Percentiles rank a stretch among this genome's conserved stretches.
Evolutionary conservation across 2,888 invertebrate species (phyloP).

Genomic region (Drosophila antonietae): DNA sequence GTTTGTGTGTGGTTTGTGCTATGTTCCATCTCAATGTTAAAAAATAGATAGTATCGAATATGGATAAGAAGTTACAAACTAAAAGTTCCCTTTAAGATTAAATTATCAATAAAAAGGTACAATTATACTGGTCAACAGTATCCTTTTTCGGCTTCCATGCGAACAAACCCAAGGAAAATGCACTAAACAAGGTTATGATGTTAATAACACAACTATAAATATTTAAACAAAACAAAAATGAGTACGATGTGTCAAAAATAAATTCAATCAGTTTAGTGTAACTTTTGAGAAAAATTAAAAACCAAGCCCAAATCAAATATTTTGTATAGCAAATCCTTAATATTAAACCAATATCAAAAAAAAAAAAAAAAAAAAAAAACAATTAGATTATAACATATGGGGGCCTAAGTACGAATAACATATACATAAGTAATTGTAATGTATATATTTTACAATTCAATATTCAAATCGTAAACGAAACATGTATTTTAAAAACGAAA

Average conservation of each 20-base stretch:
- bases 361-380: constrained; percentile 6
- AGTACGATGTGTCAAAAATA: constrained; percentile 81
- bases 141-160: constrained; percentile 56
- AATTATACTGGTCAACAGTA: constrained; percentile 28
- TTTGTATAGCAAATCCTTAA: constrained; percentile 73
- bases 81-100: constrained; percentile 29
- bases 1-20: constrained; percentile 56
- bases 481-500: constrained; percentile 60
- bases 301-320: constrained; percentile 64
- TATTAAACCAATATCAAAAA: constrained; percentile 27
- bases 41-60: constrained; percentile 14
- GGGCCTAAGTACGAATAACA: constrained; percentile 40
- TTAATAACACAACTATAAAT: constrained; percentile 46
- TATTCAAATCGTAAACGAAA: constrained; percentile 41
- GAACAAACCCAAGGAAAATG: constrained; percentile 36
- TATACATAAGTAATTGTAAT: constrained; percentile 26
- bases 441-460: constrained; percentile 64
- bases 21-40: constrained; percentile 52
- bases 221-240: constrained; percentile 56
- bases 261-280: constrained; percentile 79
- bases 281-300: constrained; percentile 59
- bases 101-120: constrained; percentile 25
- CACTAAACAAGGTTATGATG: constrained; percentile 42
- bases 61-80: constrained; percentile 24
- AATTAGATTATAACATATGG: constrained; percentile 47